Evolutionary conservation across 2,113 vertebrate species (phyloP), one percentile per base, ranked within the genome.

Genomic region (Fukomys damarensis): DNA sequence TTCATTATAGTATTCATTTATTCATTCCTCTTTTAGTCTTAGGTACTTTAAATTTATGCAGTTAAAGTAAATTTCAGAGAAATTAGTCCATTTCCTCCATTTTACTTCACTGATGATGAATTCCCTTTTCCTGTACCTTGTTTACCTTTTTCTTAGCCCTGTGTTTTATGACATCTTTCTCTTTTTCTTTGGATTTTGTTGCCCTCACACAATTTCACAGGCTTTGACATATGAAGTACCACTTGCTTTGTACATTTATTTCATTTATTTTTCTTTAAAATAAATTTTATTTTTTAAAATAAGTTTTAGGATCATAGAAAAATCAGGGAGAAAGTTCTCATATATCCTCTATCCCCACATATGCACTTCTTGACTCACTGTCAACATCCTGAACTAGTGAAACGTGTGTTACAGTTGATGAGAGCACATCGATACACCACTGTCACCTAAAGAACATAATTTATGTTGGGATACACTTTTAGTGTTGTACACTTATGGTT

Each of bases 241-340:
- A 41, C 46, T 41, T 70, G 17, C 52, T 52, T 19, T 86, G 32
- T 52, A 83, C 4, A 84, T 28, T 65, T 61, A 72, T 70, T 80
- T 96, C 19, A 41, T 26, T 72, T 79, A 61, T 93, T 93, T 65
- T 30, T 32, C 35, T 43, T 81, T 86, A 86, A 72, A 74, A 74
- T 58, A 30, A 24, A 65, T 38, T 74, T 83, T 49, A 63, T 70
- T 68, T 74, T 85, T 80, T 3, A 88, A 59, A 41, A 14, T 72
- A 70, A 80, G n/a, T 72, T 72, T 72, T 72, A 72, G 68, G 68
- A 41, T 72, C 2, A 41, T 41, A 72, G 19, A 7, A 72, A 22
- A 72, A 72, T 72, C 20, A 20, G 24, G n/a, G 7, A 72, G 61
- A 66, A 72, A 43, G 52, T 30, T 86, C 30, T 38, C 30, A 32